Percentiles rank a stretch among this genome's conserved stretches.
phyloP scores from a whole-genome alignment of 2,797 vertebrate genomes.

The Chelon labrosus region DNA sequence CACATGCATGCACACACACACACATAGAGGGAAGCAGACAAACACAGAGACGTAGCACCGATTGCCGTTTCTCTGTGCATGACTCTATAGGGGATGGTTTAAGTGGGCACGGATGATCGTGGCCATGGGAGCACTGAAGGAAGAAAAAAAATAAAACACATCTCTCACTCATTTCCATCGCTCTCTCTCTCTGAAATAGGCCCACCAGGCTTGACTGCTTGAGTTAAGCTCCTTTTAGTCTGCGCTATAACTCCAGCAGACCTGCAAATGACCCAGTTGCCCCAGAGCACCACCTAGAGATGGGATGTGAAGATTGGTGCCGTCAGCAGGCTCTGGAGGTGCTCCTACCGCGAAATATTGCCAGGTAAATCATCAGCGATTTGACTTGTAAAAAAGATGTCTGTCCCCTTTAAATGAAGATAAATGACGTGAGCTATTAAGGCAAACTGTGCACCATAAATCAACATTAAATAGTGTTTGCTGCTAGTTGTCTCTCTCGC shows the following conservation, averaged over 20 bases:
- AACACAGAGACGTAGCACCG: slow-evolving; percentile 19
- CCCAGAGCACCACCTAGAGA: slow-evolving; percentile 39
- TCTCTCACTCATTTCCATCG: slow-evolving; percentile 25
- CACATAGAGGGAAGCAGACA: slow-evolving; percentile 1
- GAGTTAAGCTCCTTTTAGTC: slow-evolving; percentile 70
- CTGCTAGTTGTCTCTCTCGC: slow-evolving; percentile 29
- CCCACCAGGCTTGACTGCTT: slow-evolving; percentile 68
- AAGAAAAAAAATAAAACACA: slow-evolving; percentile 62
- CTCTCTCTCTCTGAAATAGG: slow-evolving; percentile 63
- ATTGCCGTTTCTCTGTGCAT: slow-evolving; percentile 59
- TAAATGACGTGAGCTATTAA: slow-evolving; percentile 55
- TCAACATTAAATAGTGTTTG: slow-evolving; percentile 69
- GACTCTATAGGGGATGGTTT: slow-evolving; percentile 64
- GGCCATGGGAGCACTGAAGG: slow-evolving; percentile 66
- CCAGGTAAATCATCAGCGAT: slow-evolving; percentile 62
- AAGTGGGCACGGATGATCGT: slow-evolving; percentile 66
- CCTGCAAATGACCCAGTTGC: slow-evolving; percentile 19
- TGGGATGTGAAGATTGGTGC: slow-evolving; percentile 6
- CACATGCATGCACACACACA: slow-evolving; percentile 4
- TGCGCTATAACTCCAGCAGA: slow-evolving; percentile 32
- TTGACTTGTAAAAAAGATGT: slow-evolving; percentile 77
- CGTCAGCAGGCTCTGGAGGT: not conserved
- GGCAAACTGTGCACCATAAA: slow-evolving; percentile 74
- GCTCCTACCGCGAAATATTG: slow-evolving; percentile 31
- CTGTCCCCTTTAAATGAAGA: slow-evolving; percentile 71